Conservation (phyloP, 2,888 invertebrate genomes). For the Drosophila pseudotalamancana region DNA sequence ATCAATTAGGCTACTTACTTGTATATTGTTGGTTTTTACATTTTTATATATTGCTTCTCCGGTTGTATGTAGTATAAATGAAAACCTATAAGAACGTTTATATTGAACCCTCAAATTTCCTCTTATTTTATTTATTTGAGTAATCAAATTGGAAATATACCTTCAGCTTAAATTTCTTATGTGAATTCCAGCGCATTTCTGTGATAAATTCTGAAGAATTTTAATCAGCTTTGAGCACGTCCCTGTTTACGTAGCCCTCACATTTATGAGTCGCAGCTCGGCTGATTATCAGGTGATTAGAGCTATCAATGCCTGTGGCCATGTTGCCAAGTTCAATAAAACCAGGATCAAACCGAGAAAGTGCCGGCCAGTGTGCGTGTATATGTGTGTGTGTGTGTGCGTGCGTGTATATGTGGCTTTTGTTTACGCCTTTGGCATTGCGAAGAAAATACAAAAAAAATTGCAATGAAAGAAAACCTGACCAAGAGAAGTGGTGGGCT, state of each 20-base stretch:
- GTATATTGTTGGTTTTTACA: no score
- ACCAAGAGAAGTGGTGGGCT: constrained; percentile 8
- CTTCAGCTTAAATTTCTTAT: no score
- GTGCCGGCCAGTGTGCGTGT: background rate
- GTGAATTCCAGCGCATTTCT: constrained; percentile 18
- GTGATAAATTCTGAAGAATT: constrained; percentile 13
- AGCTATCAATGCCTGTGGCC: constrained; percentile 52
- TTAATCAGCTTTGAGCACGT: constrained; percentile 40
- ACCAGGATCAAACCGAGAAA: constrained; percentile 14
- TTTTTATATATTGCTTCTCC: no score
- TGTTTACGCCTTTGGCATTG: constrained; percentile 49
- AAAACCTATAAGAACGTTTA: no score
- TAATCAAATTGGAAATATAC: no score
- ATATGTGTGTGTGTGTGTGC: background rate
- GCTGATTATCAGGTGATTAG: constrained; percentile 63
- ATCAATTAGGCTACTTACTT: no score
- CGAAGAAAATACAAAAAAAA: constrained; percentile 7
- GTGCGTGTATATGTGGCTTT: background rate
- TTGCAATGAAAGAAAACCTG: background rate
- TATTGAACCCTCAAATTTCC: no score
- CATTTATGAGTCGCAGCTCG: constrained; percentile 30
- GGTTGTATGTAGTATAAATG: background rate
- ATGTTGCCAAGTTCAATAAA: constrained; percentile 34
- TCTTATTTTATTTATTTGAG: no score
- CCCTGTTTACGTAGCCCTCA: constrained; percentile 34